phyloP scores from a whole-genome alignment of 2,888 invertebrate species.

The Xestia c-nigrum region DNA sequence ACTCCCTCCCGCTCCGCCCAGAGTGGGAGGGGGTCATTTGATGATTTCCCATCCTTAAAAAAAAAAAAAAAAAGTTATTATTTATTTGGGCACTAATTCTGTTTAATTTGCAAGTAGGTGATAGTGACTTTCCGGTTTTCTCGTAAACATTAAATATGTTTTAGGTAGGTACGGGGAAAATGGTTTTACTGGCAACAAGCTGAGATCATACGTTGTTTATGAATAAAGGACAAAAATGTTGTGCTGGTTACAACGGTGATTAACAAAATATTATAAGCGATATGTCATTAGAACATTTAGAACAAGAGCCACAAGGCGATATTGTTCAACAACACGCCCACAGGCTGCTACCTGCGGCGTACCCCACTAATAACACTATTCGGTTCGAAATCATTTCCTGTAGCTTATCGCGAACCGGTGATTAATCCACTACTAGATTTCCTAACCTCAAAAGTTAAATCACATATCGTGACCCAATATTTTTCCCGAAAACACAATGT shows the following conservation, averaged over 20 bases:
- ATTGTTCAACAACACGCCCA: slow-evolving; percentile 35
- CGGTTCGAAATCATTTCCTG: slow-evolving; percentile 70
- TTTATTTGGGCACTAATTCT: slow-evolving; percentile 30
- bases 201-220: slow-evolving; percentile 8
- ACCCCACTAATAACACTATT: slow-evolving; percentile 61
- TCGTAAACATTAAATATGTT: not conserved
- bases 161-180: slow-evolving; percentile 19
- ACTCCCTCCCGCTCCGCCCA: no score
- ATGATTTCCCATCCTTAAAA: no score
- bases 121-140: not conserved
- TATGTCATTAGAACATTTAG: slow-evolving; percentile 48
- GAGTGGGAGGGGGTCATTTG: no score
- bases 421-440: slow-evolving; percentile 63
- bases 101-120: not conserved
- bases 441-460: slow-evolving; percentile 61
- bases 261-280: slow-evolving; percentile 29
- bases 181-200: not conserved
- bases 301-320: slow-evolving; percentile 26
- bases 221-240: slow-evolving; percentile 16
- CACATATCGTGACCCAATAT: slow-evolving; percentile 67
- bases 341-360: slow-evolving; percentile 23
- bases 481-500: slow-evolving; percentile 61
- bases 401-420: slow-evolving; percentile 65
- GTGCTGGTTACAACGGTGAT: slow-evolving; percentile 4
- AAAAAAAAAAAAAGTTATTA: no score